These are phyloP conservation scores for Lepidocolaptes lacrymiger DNA, from an alignment of 2,797 vertebrate genomes.

Conservation along the genomic window DNA sequence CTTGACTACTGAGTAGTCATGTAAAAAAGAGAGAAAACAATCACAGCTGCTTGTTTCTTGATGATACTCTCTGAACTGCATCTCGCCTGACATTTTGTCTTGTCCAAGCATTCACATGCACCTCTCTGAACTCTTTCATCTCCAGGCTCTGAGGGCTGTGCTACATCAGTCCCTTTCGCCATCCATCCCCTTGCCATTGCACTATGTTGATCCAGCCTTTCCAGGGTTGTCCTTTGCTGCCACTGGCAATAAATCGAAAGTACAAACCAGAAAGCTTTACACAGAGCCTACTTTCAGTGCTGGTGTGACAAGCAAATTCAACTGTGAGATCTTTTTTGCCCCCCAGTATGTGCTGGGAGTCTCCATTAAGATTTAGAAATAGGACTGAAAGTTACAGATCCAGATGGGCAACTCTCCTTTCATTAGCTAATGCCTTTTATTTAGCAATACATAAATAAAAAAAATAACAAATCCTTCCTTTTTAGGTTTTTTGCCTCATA, in stretches of 20 bases:
- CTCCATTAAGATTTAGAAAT: not conserved
- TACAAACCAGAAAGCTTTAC: not conserved
- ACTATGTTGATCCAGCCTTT: not conserved
- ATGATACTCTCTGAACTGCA: not conserved
- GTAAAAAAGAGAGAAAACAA: not conserved
- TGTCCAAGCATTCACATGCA: not conserved
- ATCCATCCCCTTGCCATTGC: fast-evolving
- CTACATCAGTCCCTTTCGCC: not conserved
- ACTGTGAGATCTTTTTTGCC: not conserved
- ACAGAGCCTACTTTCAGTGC: not conserved
- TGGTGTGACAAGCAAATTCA: not conserved
- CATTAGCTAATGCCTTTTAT: not conserved
- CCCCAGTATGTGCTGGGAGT: not conserved
- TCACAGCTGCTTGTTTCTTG: not conserved
- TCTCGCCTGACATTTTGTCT: not conserved
- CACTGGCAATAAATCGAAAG: not conserved
- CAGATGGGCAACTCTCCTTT: not conserved
- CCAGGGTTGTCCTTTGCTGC: not conserved
- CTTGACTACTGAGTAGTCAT: not conserved
- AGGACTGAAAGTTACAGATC: conserved; percentile 12
- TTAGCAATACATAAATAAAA: conserved; percentile 9
- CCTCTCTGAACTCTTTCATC: not conserved
- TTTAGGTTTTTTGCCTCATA: conserved; percentile 34
- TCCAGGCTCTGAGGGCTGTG: not conserved
- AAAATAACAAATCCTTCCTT: not conserved